A percentile compares a stretch with the other conserved stretches of the same genome.
phyloP scores from a whole-genome alignment of 1,140 invertebrate species.

The Agrilus planipennis region DNA sequence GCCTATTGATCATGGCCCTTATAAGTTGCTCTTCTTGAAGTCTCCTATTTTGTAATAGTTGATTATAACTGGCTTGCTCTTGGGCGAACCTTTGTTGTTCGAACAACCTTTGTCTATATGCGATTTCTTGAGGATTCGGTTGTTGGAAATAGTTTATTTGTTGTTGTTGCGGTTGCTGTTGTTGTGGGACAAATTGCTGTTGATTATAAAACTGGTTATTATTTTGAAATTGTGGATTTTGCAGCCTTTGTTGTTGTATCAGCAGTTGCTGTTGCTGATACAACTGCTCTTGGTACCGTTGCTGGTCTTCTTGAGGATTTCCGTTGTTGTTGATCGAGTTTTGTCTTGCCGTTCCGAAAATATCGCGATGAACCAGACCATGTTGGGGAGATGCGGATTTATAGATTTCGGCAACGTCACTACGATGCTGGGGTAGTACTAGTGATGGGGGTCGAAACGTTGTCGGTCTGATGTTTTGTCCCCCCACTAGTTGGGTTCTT shows the following conservation, averaged over 20 bases:
- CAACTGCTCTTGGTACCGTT: not conserved
- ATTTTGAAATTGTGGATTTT: no score
- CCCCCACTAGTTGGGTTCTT: slow-evolving; percentile 17
- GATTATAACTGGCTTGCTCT: slow-evolving; percentile 18
- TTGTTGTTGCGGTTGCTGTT: slow-evolving; percentile 13
- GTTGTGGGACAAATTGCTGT: slow-evolving; percentile 13
- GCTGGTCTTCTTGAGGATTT: slow-evolving; percentile 4
- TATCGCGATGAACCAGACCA: slow-evolving; percentile 10
- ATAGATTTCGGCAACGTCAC: not conserved
- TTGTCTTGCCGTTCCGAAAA: slow-evolving; percentile 5
- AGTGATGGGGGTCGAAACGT: slow-evolving; percentile 25
- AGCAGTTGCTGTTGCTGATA: slow-evolving; percentile 1
- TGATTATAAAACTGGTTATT: no score
- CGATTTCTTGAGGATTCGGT: not conserved
- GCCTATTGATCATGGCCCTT: slow-evolving; percentile 14
- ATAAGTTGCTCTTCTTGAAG: slow-evolving; percentile 17
- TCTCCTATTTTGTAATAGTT: slow-evolving; percentile 15
- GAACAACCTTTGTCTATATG: slow-evolving; percentile 21
- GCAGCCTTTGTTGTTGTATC: slow-evolving; percentile 1
- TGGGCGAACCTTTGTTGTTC: slow-evolving; percentile 18
- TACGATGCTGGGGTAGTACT: slow-evolving; percentile 2
- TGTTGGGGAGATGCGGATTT: slow-evolving; percentile 6
- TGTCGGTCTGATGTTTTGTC: slow-evolving; percentile 29
- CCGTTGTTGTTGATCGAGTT: slow-evolving; percentile 10
- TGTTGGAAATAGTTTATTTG: slow-evolving; percentile 4